These are phyloP conservation scores for Drosophila cardini DNA, from an alignment of 1,140 invertebrate genomes.

Conservation along the genomic window DNA sequence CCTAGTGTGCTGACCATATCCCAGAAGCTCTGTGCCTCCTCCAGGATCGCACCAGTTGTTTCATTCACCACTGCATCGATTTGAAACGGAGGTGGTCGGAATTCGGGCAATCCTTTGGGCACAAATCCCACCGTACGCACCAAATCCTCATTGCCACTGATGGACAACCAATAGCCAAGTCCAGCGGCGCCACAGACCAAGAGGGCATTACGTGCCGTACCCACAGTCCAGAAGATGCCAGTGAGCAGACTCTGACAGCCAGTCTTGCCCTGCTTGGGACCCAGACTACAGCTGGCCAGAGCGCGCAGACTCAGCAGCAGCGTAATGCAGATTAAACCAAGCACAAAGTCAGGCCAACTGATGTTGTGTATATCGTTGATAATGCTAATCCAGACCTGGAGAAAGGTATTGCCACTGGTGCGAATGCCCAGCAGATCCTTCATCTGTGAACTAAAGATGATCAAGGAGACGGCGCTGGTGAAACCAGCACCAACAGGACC, in stretches of 20 bases:
- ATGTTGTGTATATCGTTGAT: slow-evolving; percentile 88
- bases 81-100: slow-evolving; percentile 89
- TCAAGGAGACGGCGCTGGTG: slow-evolving; percentile 96
- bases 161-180: slow-evolving; percentile 86
- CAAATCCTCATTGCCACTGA: slow-evolving; percentile 58
- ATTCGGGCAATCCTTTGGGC: slow-evolving; percentile 89
- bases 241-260: slow-evolving; percentile 86
- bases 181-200: slow-evolving; percentile 89
- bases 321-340: slow-evolving; percentile 90
- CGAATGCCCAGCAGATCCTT: slow-evolving; percentile 94
- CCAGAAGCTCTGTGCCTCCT: slow-evolving; percentile 85
- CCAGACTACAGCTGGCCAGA: slow-evolving; percentile 86
- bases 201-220: slow-evolving; percentile 91
- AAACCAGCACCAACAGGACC: slow-evolving; percentile 97
- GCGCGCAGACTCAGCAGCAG: slow-evolving; percentile 90
- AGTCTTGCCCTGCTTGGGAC: slow-evolving; percentile 86
- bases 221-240: slow-evolving; percentile 88
- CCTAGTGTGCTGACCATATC: slow-evolving; percentile 91
- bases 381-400: slow-evolving; percentile 90
- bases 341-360: slow-evolving; percentile 88
- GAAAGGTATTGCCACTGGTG: slow-evolving; percentile 90
- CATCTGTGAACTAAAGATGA: slow-evolving; percentile 95
- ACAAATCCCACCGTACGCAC: slow-evolving; percentile 86
- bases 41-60: slow-evolving; percentile 84
- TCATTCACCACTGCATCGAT: slow-evolving; percentile 84